Base-by-base conservation (phyloP, 2,113 vertebrate species). In the Eulacestoma nigropectus region DNA sequence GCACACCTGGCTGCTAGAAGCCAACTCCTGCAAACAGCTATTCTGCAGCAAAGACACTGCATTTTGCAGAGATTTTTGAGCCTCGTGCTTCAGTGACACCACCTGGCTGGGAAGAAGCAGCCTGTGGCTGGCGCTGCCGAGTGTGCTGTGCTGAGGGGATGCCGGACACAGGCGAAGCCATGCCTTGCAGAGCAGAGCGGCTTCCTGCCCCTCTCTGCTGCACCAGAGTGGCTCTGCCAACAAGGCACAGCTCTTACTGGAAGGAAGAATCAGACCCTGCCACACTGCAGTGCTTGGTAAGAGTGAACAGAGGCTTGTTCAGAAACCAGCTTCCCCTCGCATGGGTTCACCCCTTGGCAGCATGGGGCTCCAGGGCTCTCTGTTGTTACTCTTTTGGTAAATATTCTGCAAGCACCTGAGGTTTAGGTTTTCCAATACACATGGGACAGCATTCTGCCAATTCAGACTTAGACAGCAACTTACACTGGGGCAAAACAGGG, bases 401-500 rank as follows among this genome's bases (percentile, higher is more conserved):
- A 23, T 13, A 16, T 4, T 22, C 30, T 5, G 5, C 32, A 44
- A 12, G 25, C 44, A 27, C 27, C 16, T 12, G 7, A 11, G 18
- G 41, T 29, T 77, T 35, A 32, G 44, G 4, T 73, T 67, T 64
- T 52, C 63, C 74, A n/a, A 18, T 1, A 13, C 19, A 15, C 39
- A 9, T 1, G 4, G 8, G 18, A 18, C 4, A 67, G 39, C 35
- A 33, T 81, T 67, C 60, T 63, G 77, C 7, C 81, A 33, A 21
- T 50, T 69, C 42, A 6, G 7, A 69, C 8, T 27, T 32, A 53
- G 19, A n/a, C 16, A 86, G 35, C 33, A 78, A 99, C 99, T 99
- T 98, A 99, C 99, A 85, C 98, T 99, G 86, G 99, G 98, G 82
- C 97, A 98, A 78, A 98, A 99, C 27, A 99, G 97, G 39, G 98